phyloP scores from a whole-genome alignment of 2,113 vertebrate genomes.

The Chloropsis hardwickii region DNA sequence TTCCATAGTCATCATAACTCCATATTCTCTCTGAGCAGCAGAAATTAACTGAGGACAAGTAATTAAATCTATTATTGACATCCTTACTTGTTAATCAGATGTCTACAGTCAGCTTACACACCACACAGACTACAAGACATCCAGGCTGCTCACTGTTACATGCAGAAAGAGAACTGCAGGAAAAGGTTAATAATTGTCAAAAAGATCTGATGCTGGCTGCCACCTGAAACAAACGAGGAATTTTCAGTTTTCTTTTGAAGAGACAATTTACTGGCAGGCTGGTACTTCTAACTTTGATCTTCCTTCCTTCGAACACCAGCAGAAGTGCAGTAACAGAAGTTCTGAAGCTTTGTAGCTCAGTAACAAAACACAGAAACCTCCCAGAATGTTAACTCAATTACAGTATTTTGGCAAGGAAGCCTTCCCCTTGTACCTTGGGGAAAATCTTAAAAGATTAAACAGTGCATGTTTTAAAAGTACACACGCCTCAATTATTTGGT shows the following conservation, averaged over 20 bases:
- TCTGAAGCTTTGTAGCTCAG: constrained; percentile 5
- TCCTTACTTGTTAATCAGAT: not conserved
- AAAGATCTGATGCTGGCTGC: not conserved
- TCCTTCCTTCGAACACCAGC: not conserved
- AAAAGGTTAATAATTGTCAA: not conserved
- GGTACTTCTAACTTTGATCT: constrained; percentile 31
- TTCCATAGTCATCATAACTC: not conserved
- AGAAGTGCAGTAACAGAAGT: not conserved
- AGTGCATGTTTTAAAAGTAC: constrained; percentile 7
- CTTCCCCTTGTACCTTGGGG: constrained; percentile 1
- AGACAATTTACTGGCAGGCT: constrained; percentile 3
- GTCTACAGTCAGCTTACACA: not conserved
- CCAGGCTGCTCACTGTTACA: not conserved
- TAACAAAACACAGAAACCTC: constrained; percentile 49
- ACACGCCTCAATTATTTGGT: not conserved
- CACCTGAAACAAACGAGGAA: not conserved
- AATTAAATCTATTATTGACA: not conserved
- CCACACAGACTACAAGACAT: not conserved
- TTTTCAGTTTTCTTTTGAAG: constrained; percentile 21
- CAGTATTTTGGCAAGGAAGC: constrained; percentile 27
- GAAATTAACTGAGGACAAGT: not conserved
- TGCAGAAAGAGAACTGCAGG: not conserved
- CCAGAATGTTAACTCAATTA: constrained; percentile 36
- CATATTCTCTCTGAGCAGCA: not conserved
- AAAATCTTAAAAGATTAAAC: constrained; percentile 9